phyloP scores from a whole-genome alignment of 2,113 vertebrate genomes.

The Elephas maximus region DNA sequence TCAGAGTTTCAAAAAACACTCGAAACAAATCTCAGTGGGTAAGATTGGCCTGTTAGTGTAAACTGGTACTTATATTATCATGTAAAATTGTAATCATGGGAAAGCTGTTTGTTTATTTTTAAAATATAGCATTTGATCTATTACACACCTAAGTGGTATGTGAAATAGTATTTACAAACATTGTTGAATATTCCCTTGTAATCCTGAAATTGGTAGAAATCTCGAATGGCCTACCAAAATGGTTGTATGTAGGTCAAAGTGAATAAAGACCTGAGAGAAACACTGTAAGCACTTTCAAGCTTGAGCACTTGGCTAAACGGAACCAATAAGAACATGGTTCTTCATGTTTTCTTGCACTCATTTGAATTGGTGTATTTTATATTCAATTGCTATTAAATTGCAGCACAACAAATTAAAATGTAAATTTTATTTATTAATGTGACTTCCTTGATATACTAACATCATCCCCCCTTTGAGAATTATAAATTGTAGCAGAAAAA shows the following conservation, averaged over 20 bases:
- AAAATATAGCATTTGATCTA: background rate
- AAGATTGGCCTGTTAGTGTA: background rate
- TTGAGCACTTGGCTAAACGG: background rate
- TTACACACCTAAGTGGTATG: background rate
- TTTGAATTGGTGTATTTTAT: background rate
- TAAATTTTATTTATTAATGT: conserved; percentile 8
- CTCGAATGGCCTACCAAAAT: background rate
- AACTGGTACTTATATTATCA: background rate
- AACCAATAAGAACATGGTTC: background rate
- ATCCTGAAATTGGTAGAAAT: background rate
- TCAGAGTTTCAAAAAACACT: background rate
- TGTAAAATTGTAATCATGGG: background rate
- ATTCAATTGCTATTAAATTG: background rate
- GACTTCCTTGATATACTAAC: background rate
- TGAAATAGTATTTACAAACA: conserved; percentile 1
- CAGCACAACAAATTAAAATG: background rate
- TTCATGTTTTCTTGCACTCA: background rate
- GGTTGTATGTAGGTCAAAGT: background rate
- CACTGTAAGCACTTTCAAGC: background rate
- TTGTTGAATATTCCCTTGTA: conserved; percentile 10
- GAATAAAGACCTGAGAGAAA: background rate
- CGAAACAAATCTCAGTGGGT: background rate
- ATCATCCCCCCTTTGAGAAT: background rate
- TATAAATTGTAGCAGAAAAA: background rate
- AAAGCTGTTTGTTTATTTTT: background rate